Evolutionary conservation across 2,888 invertebrate genomes (phyloP).

Genomic region (Ctenicera cuprea): DNA sequence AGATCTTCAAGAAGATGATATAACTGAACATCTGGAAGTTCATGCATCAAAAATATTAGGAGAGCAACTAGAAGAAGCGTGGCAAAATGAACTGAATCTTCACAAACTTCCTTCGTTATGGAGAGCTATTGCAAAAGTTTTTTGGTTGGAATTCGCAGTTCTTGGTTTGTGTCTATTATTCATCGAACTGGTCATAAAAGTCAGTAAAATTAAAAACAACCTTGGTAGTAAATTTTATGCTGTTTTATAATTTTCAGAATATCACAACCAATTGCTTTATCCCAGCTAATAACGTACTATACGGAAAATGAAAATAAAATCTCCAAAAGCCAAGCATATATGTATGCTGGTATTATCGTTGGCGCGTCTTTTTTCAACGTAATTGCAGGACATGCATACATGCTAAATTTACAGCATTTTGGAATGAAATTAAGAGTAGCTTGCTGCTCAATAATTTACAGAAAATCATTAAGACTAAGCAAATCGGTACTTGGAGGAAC

Average conservation of each 20-base stretch:
- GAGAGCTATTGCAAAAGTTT: conserved; percentile 61
- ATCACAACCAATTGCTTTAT: conserved; percentile 67
- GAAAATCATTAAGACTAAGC: conserved; percentile 82
- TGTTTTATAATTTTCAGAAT: conserved; percentile 49
- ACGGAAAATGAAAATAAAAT: conserved; percentile 70
- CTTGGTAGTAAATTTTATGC: background rate
- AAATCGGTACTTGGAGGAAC: conserved; percentile 87
- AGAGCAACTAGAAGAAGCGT: conserved; percentile 76
- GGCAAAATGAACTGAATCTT: conserved; percentile 60
- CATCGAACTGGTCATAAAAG: conserved; percentile 57
- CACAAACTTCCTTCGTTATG: conserved; percentile 59
- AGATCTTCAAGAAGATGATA: conserved; percentile 73
- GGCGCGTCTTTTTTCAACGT: conserved; percentile 83
- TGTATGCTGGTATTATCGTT: conserved; percentile 85
- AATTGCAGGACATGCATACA: conserved; percentile 83
- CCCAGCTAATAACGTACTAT: conserved; percentile 78
- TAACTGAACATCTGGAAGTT: conserved; percentile 72
- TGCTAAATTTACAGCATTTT: conserved; percentile 87
- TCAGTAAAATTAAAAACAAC: conserved; percentile 32
- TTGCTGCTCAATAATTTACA: conserved; percentile 88
- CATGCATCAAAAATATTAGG: conserved; percentile 80
- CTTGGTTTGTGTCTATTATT: conserved; percentile 54
- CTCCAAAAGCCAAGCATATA: conserved; percentile 76
- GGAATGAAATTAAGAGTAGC: conserved; percentile 91
- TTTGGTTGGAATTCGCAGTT: conserved; percentile 60